Conservation (phyloP, 2,888 invertebrate species). For the Hypsopygia costalis region DNA sequence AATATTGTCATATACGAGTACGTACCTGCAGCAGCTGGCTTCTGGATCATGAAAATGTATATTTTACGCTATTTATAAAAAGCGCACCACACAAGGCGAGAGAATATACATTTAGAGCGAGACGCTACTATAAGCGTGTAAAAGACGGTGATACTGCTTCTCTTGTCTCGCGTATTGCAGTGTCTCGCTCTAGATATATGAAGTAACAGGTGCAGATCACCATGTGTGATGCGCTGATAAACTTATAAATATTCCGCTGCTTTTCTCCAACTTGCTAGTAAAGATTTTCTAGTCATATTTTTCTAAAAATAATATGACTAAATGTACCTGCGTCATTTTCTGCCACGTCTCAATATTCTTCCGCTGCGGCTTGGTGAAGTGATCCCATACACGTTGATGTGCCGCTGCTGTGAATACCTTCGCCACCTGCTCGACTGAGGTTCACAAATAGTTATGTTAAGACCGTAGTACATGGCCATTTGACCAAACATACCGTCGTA, state of each 20-base stretch:
- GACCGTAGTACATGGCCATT: slow-evolving; percentile 42
- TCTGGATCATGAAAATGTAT: slow-evolving; percentile 19
- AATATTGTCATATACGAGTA: not conserved
- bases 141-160: no score
- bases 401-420: slow-evolving; percentile 97
- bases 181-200: no score
- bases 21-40: slow-evolving; percentile 26
- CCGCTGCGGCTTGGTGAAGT: slow-evolving; percentile 99
- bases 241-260: not conserved
- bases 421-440: slow-evolving; percentile 99
- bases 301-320: slow-evolving; percentile 9
- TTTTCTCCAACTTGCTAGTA: no score
- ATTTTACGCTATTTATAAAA: slow-evolving; percentile 2
- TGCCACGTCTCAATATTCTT: slow-evolving; percentile 99
- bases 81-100: no score
- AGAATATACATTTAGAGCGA: no score
- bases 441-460: slow-evolving; percentile 70
- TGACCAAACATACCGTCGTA: slow-evolving; percentile 64
- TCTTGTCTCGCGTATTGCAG: no score
- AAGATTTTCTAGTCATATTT: not conserved
- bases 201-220: no score
- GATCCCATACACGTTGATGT: slow-evolving; percentile 99
- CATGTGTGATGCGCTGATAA: no score
- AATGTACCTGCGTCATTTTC: slow-evolving; percentile 94
- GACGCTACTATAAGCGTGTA: no score